Percentiles rank a stretch among this genome's conserved stretches.
phyloP scores from a whole-genome alignment of 2,797 vertebrate genomes.

The Typhlichthys subterraneus region DNA sequence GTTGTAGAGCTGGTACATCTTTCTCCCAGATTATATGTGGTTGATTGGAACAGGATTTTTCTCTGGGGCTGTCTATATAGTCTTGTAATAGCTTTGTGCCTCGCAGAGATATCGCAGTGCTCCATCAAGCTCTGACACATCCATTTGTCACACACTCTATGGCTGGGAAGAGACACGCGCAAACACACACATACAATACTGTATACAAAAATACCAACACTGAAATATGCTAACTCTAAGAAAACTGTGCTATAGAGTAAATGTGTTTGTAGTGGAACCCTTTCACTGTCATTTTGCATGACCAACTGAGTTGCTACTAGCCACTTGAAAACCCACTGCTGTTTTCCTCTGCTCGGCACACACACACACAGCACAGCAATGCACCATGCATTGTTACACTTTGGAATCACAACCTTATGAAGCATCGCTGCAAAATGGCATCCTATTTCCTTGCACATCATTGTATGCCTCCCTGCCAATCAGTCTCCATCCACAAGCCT shows the following conservation, averaged over 20 bases:
- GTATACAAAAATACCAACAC: slow-evolving; percentile 26
- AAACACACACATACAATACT: slow-evolving; percentile 4
- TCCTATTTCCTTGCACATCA: no score
- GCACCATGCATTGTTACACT: not conserved
- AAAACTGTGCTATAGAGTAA: slow-evolving; percentile 30
- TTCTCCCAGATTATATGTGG: slow-evolving; percentile 65
- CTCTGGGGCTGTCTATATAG: slow-evolving; percentile 66
- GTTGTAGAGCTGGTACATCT: slow-evolving; percentile 50
- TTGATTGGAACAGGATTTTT: slow-evolving; percentile 76
- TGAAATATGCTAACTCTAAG: slow-evolving; percentile 21
- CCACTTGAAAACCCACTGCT: not conserved
- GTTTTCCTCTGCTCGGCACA: not conserved
- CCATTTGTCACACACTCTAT: slow-evolving; percentile 74
- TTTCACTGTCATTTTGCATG: no score
- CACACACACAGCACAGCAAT: not conserved
- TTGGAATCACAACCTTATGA: slow-evolving; percentile 2
- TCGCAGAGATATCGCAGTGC: slow-evolving; percentile 68
- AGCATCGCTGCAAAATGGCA: no score
- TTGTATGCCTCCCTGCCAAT: slow-evolving; percentile 2
- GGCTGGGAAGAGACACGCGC: slow-evolving; percentile 50
- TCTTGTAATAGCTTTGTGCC: slow-evolving; percentile 74
- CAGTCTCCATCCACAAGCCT: no score
- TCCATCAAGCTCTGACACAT: slow-evolving; percentile 76
- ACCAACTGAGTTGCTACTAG: not conserved
- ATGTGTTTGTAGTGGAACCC: no score